Percentiles rank a stretch among this genome's conserved stretches.
Evolutionary conservation across 2,113 vertebrate species (phyloP).

Genomic region (Elachura formosa): DNA sequence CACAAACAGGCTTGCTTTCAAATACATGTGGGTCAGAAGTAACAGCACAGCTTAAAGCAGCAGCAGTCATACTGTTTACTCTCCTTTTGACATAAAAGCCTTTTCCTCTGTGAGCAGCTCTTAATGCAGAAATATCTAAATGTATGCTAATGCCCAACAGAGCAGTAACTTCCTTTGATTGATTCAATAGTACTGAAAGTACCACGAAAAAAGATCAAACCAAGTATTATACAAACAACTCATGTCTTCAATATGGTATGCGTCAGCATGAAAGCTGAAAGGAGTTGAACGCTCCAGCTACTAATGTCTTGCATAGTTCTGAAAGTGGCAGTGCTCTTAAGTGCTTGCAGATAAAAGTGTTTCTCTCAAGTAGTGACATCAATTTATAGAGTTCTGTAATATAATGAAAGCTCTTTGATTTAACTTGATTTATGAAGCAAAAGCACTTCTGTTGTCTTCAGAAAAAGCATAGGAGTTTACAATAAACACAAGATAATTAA

Average conservation of each 20-base stretch:
- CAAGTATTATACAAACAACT: constrained; percentile 50
- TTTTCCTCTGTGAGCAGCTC: constrained; percentile 54
- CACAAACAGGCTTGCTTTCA: constrained; percentile 54
- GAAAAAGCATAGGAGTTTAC: constrained; percentile 34
- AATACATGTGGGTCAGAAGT: constrained; percentile 35
- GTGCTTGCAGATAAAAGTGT: constrained; percentile 58
- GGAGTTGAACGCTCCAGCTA: constrained; percentile 45
- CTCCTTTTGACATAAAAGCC: constrained; percentile 64
- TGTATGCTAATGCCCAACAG: constrained; percentile 61
- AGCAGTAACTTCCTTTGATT: constrained; percentile 69
- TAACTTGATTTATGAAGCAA: constrained; percentile 47
- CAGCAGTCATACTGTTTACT: constrained; percentile 56
- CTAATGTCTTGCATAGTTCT: constrained; percentile 49
- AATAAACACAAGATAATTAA: constrained; percentile 54
- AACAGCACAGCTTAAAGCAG: constrained; percentile 59
- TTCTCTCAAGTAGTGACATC: constrained; percentile 46
- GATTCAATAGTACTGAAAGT: constrained; percentile 64
- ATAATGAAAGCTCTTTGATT: constrained; percentile 44
- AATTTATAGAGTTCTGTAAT: constrained; percentile 29
- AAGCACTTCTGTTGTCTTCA: constrained; percentile 37
- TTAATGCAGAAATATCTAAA: constrained; percentile 65
- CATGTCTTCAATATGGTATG: constrained; percentile 3
- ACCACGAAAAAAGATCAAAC: constrained; percentile 61
- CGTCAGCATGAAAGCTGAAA: constrained; percentile 55
- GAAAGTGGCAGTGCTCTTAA: constrained; percentile 5